Base-by-base conservation (phyloP, 2,113 vertebrate genomes). In the Chauna torquata region DNA sequence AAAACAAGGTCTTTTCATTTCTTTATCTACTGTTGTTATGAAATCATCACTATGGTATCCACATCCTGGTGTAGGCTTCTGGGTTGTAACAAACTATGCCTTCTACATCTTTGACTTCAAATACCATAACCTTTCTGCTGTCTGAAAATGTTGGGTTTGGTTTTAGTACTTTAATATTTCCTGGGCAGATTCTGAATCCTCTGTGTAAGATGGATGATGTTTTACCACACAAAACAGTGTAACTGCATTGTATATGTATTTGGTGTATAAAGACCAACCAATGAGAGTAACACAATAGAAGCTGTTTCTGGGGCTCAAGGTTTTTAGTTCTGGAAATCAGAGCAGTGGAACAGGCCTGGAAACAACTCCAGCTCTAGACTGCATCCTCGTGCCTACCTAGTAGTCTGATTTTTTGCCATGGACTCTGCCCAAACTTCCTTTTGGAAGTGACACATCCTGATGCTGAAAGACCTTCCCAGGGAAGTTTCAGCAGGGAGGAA, bases 401-500 rank as follows among this genome's bases (percentile, higher is more conserved):
- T 15, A 69, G 9, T 47, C 45, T 69, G 66, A 42, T 27, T 34
- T 74, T 90, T 66, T 76, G 24, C 40, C 5, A 4, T 15, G 19
- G 58, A 78, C n/a, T 58, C 49, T 94, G 58, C 54, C 66, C 71
- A 80, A 86, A 88, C 58, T 77, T 95, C 70, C 66, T 88, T 95
- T 95, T 58, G 58, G 74, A 94, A 91, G n/a, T 74, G 42, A 94
- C 84, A 74, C 49, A 74, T 90, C 84, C 82, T 86, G 68, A 82
- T 36, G n/a, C 75, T 85, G 54, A 70, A 88, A 85, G 66, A 87
- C 78, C 54, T 89, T 89, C 78, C 81, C 76, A 93, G 66, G 75
- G 68, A 91, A 82, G 66, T 85, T 95, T 91, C 84, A 82, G 19
- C 75, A 74, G 58, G 55, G 81, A 96, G 95, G 93, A 97, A 96